These are phyloP conservation scores for Axinella damicornis DNA, from an alignment of 37 sponge, comb jelly and placozoan species.

Conservation along the genomic window DNA sequence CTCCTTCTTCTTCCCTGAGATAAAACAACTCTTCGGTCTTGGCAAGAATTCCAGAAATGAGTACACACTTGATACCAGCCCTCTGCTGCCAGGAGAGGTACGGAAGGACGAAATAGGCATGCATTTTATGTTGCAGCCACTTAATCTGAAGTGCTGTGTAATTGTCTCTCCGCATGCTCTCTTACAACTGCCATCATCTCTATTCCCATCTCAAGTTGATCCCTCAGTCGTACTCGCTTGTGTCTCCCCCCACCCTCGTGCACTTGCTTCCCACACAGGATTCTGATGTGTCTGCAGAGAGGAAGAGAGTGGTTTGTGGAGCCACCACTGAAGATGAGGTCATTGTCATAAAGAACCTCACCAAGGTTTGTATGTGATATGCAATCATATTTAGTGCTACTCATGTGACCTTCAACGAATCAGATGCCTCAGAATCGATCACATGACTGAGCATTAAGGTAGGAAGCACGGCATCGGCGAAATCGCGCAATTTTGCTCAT, in stretches of 20 bases:
- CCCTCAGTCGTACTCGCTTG: too few relatives aligned
- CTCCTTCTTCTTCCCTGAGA: not conserved
- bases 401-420: too few relatives aligned
- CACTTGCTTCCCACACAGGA: constrained; percentile 71
- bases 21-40: not conserved
- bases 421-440: too few relatives aligned
- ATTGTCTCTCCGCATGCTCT: too few relatives aligned
- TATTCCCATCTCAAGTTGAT: too few relatives aligned
- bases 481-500: too few relatives aligned
- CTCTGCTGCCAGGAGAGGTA: constrained; percentile 9
- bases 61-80: not conserved
- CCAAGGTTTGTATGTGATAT: constrained; percentile 38
- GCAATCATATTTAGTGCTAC: too few relatives aligned
- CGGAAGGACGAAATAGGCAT: not conserved
- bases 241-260: too few relatives aligned
- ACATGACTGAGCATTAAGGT: too few relatives aligned
- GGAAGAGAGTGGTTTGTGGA: constrained; percentile 47
- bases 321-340: constrained; percentile 31
- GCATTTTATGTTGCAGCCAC: constrained; percentile 18
- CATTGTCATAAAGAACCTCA: constrained; percentile 71
- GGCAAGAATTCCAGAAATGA: not conserved
- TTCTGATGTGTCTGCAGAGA: constrained; percentile 86
- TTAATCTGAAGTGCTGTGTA: not conserved
- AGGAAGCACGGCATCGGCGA: too few relatives aligned
- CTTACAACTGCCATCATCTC: too few relatives aligned